Evolutionary conservation across 1,140 invertebrate species (phyloP).

Genomic region (Episyrphus balteatus): DNA sequence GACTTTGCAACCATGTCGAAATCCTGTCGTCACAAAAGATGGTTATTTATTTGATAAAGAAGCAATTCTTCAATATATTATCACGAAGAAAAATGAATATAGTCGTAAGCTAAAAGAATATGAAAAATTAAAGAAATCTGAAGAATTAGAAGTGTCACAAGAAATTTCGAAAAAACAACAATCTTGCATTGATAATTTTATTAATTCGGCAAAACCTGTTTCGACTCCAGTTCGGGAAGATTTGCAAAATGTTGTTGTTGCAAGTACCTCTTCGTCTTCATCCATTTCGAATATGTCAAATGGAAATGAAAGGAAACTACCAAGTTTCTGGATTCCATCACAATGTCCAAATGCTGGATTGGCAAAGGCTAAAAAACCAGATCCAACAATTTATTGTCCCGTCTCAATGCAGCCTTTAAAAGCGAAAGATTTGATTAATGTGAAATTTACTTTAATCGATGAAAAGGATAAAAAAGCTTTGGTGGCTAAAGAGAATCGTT

Average conservation of each 20-base stretch:
- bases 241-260: constrained; percentile 10
- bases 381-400: constrained; percentile 86
- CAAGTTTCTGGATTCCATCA: constrained; percentile 96
- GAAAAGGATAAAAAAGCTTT: constrained; percentile 72
- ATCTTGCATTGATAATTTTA: constrained; percentile 61
- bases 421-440: constrained; percentile 80
- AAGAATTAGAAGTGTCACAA: constrained; percentile 47
- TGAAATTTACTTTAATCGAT: constrained; percentile 87
- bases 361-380: constrained; percentile 68
- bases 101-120: constrained; percentile 84
- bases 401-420: constrained; percentile 82
- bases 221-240: constrained; percentile 15
- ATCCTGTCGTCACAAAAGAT: constrained; percentile 50
- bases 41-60: constrained; percentile 97
- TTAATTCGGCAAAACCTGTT: constrained; percentile 45
- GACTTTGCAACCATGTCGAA: constrained; percentile 72
- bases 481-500: constrained; percentile 76
- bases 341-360: constrained; percentile 78
- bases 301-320: constrained; percentile 58
- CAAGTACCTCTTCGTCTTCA: constrained; percentile 14
- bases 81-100: constrained; percentile 91
- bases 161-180: constrained; percentile 40
- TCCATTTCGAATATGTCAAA: constrained; percentile 70
- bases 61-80: constrained; percentile 90
- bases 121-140: constrained; percentile 74